Evolutionary conservation across 2,888 invertebrate genomes (phyloP), one percentile per base, ranked within the genome.

Genomic region (Caenorhabditis becei): DNA sequence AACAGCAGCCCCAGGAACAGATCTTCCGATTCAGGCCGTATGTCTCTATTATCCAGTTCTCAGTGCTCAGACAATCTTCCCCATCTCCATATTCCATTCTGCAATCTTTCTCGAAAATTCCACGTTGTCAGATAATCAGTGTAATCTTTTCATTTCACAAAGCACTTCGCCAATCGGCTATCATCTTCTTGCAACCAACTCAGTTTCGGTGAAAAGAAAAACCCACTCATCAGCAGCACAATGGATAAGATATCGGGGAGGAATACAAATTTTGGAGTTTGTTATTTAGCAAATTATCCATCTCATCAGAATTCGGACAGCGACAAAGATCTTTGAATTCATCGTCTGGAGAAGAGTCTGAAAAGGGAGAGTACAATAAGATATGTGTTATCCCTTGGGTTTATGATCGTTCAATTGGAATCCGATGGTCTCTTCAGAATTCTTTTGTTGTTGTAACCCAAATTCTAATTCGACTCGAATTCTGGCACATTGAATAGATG

Each of bases 161-260:
- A 44, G 62, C 62, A 63, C 71, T 44, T 71, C 32, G 14, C 41
- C 58, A 44, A 69, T 69, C 49, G 35, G 35, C 54, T 72, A 72
- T 72, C 72, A 62, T 72, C 72, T 58, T 58, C 20, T 56, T 2
- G 23, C 41, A 18, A 24, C 23, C 59, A 23, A 59, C 23, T 41
- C 23, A 2, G n/a, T 32, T 14, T 24, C 8, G 41, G 16, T 20
- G 58, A 32, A 7, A 14, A 41, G 41, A 59, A 59, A 58, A 59
- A 59, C 59, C 59, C 59, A 66, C 53, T 41, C 37, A 35, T 18
- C 37, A 51, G 47, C 28, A 70, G 41, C 44, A 37, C 49, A 69
- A 49, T 69, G 20, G 47, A 23, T 7, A 63, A 18, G 28, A n/a
- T 1, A 37, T 3, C 18, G 59, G 37, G 20, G 49, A 54, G 71